Base-by-base conservation (phyloP, 2,797 vertebrate species). In the Selene dorsalis region DNA sequence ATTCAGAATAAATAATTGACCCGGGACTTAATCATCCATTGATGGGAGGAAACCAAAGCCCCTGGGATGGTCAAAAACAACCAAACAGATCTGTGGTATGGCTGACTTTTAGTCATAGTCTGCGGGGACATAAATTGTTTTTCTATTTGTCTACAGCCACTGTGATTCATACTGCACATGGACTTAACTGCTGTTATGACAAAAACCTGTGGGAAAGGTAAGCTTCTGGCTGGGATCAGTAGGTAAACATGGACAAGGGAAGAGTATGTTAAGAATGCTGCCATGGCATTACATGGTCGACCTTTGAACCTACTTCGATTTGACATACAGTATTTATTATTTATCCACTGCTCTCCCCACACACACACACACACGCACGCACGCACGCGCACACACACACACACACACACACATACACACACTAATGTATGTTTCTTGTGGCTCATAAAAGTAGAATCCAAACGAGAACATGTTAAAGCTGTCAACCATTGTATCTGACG, bases 1-100 rank as follows among this genome's bases (percentile, higher is more conserved):
- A 91, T 77, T 89, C 84, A 85, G 64, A 73, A 73, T 48, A 83
- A 65, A 64, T 73, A 70, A 83, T 78, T 72, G 52, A 73, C 66
- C 71, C 47, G 35, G 69, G 73, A 69, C 60, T 89, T 89, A 92
- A 90, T 89, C 88, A 89, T 75, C 80, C 78, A 88, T 84, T 28
- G 10, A 61, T 76, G 32, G 80, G 72, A 77, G 50, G 79, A 85
- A 86, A 84, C 72, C 56, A 69, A 73, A 84, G 17, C 65, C 79
- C 57, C 66, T 75, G 55, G 80, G 53, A 80, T 65, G 69, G 80
- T 71, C 41, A 72, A 43, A 83, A 77, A 76, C 47, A 80, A 3
- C 47, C 50, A 24, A 56, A 58, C 16, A 22, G 26, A 69, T 75
- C 64, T 80, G 78, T 73, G 85, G 73, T 71, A 7, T 3, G 57